phyloP scores from a whole-genome alignment of 1,140 invertebrate genomes.

The Tetramorium parvispinum region DNA sequence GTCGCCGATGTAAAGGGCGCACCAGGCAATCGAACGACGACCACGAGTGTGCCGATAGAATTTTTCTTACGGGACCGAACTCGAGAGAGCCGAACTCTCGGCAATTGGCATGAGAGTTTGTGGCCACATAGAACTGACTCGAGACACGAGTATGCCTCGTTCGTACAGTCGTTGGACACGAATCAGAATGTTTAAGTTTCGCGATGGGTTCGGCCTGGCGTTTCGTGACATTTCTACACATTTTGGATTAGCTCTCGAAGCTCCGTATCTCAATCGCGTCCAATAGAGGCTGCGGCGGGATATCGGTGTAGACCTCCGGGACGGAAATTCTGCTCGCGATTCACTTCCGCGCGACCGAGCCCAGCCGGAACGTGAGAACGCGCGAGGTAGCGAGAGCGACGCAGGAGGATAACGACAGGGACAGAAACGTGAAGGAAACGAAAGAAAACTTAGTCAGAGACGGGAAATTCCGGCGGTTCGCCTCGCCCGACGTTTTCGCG shows the following conservation, averaged over 20 bases:
- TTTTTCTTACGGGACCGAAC: constrained; percentile 22
- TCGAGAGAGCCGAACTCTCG: constrained; percentile 11
- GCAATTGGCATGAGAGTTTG: constrained; percentile 35
- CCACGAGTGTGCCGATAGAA: not conserved
- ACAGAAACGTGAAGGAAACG: not conserved
- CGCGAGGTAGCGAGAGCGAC: not conserved
- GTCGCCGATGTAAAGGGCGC: not conserved
- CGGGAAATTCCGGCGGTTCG: constrained; percentile 63
- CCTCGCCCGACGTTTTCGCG: constrained; percentile 65
- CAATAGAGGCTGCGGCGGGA: not conserved
- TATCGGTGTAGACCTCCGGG: not conserved
- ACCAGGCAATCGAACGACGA: constrained; percentile 23
- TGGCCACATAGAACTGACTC: not conserved
- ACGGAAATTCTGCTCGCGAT: not conserved
- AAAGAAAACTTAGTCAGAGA: constrained; percentile 24
- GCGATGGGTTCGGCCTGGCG: not conserved
- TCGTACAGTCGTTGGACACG: not conserved
- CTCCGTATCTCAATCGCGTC: constrained; percentile 26
- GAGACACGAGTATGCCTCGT: constrained; percentile 6
- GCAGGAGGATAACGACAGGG: not conserved
- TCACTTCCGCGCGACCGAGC: constrained; percentile 9
- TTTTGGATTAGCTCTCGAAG: not conserved
- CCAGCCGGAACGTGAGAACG: not conserved
- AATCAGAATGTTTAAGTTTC: not conserved
- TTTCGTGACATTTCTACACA: constrained; percentile 7